phyloP scores from a whole-genome alignment of 2,888 invertebrate genomes.

The Pogonocherus hispidulus region DNA sequence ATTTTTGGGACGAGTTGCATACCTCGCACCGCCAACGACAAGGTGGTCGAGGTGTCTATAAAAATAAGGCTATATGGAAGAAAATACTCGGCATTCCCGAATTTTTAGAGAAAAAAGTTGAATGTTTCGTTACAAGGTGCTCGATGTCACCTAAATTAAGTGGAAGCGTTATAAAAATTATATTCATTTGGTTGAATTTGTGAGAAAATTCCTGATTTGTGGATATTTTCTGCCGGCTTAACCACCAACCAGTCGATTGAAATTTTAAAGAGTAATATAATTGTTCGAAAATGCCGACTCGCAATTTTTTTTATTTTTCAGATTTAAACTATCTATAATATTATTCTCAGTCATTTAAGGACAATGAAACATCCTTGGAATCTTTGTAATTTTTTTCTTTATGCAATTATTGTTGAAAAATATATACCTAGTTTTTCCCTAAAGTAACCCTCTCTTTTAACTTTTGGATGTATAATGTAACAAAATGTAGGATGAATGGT shows the following conservation, averaged over 20 bases:
- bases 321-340: no score
- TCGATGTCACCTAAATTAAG: conserved; percentile 49
- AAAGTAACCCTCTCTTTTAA: no score
- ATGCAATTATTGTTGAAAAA: no score
- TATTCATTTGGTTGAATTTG: conserved; percentile 45
- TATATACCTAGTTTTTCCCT: no score
- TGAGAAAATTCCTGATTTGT: conserved; percentile 53
- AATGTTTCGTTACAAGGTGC: conserved; percentile 37
- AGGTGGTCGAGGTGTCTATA: conserved; percentile 60
- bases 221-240: conserved; percentile 36
- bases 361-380: no score
- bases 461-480: no score
- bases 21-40: conserved; percentile 54
- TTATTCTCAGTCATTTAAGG: no score
- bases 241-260: conserved; percentile 37
- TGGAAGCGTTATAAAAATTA: conserved; percentile 44
- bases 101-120: conserved; percentile 41
- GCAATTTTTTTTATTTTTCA: no score
- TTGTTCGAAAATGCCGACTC: neutral
- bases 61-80: conserved; percentile 52
- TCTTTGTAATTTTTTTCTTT: no score
- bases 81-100: conserved; percentile 50
- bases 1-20: conserved; percentile 60
- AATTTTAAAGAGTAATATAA: conserved; percentile 28
- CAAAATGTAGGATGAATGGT: no score